Evolutionary conservation across 1,140 invertebrate genomes (phyloP).

Genomic region (Lepidostoma basale): DNA sequence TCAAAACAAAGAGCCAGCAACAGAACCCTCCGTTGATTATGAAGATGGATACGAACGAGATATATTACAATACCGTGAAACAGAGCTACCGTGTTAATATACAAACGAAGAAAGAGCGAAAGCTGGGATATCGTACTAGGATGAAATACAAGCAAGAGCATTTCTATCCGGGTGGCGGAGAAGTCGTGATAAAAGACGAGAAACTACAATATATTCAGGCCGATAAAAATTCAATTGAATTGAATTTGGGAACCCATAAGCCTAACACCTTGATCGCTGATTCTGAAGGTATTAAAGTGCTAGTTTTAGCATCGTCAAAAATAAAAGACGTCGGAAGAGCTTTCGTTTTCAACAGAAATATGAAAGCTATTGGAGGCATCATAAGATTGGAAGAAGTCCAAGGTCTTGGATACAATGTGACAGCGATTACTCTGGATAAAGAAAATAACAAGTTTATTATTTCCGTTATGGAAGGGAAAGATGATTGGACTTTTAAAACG

Average conservation of each 20-base stretch:
- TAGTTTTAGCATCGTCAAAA: background rate
- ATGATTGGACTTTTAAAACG: background rate
- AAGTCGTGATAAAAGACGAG: background rate
- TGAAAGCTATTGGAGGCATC: background rate
- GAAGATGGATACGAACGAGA: too few species aligned
- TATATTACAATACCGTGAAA: background rate
- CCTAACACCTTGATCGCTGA: background rate
- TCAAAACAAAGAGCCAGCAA: too few species aligned
- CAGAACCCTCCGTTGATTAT: too few species aligned
- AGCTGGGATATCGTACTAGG: background rate
- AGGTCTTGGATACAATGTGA: slow-evolving; percentile 8
- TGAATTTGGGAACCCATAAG: too few species aligned
- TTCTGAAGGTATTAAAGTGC: background rate
- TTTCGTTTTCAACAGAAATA: background rate
- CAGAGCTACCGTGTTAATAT: background rate
- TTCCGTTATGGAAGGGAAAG: background rate
- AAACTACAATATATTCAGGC: background rate
- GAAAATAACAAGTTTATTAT: background rate
- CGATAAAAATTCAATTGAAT: too few species aligned
- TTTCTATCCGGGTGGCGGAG: slow-evolving; percentile 3
- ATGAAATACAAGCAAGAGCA: background rate
- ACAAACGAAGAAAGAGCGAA: background rate
- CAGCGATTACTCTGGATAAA: background rate
- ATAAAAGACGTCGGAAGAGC: background rate
- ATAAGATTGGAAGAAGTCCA: background rate